A percentile compares a stretch with the other conserved stretches of the same genome.
Conservation (phyloP, 1,140 invertebrate genomes). For the Pantala flavescens region DNA sequence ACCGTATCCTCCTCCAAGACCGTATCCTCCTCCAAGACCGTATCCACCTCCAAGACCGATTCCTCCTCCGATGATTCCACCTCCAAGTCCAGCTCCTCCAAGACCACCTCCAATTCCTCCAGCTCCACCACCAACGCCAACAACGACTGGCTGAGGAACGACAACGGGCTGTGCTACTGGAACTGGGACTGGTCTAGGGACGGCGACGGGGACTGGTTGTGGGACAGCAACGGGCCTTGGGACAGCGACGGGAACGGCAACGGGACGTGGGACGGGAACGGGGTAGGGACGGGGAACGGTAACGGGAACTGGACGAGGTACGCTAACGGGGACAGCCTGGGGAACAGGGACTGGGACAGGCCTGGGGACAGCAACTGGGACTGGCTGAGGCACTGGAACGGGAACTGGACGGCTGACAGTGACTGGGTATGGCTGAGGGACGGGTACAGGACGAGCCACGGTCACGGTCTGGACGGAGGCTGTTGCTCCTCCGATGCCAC, state of each 20-base stretch:
- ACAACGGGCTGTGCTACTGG: background rate
- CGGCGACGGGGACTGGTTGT: constrained; percentile 12
- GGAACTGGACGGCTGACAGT: background rate
- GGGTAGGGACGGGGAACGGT: constrained; percentile 3
- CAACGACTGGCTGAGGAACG: background rate
- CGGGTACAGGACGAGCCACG: constrained; percentile 2
- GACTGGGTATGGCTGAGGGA: constrained; percentile 2
- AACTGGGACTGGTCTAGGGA: background rate
- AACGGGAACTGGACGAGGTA: background rate
- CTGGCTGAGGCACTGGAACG: background rate
- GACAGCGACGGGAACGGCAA: background rate
- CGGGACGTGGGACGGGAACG: background rate
- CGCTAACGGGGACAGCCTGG: constrained; percentile 2
- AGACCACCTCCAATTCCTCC: background rate
- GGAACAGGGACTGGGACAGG: background rate
- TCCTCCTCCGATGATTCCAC: background rate
- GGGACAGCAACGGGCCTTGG: constrained; percentile 8
- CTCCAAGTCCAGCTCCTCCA: background rate
- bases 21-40: background rate
- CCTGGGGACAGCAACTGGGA: background rate
- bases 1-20: background rate
- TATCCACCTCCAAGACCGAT: background rate
- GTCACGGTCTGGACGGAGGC: background rate
- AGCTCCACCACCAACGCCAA: background rate
- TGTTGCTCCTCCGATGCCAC: background rate